phyloP scores from a whole-genome alignment of 1,140 invertebrate species.

The Antheraea pernyi region DNA sequence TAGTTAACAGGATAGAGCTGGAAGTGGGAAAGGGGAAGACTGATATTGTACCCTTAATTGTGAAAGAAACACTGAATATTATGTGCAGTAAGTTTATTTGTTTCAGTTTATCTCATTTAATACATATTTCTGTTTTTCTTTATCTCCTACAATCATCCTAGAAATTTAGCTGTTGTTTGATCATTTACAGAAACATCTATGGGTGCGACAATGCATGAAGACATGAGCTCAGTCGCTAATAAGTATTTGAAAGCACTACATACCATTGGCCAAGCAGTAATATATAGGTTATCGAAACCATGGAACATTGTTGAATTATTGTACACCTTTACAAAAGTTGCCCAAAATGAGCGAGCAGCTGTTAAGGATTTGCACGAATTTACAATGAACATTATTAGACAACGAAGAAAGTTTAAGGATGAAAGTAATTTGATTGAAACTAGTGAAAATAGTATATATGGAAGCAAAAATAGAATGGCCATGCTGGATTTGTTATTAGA shows the following conservation, averaged over 20 bases:
- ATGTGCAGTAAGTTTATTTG: slow-evolving; percentile 45
- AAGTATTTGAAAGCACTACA: slow-evolving; percentile 55
- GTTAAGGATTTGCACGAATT: slow-evolving; percentile 83
- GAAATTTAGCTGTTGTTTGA: background rate
- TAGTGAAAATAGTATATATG: slow-evolving; percentile 21
- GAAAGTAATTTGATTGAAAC: slow-evolving; percentile 12
- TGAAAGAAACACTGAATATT: slow-evolving; percentile 43
- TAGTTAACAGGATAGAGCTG: slow-evolving; percentile 32
- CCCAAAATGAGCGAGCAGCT: slow-evolving; percentile 67
- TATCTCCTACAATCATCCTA: background rate
- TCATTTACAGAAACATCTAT: slow-evolving; percentile 54
- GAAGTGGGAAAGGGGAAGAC: slow-evolving; percentile 33
- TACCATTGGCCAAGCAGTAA: slow-evolving; percentile 33
- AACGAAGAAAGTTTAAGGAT: slow-evolving; percentile 41
- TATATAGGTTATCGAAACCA: slow-evolving; percentile 14
- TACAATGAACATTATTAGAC: slow-evolving; percentile 78
- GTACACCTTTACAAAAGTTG: background rate
- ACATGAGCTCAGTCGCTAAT: slow-evolving; percentile 27
- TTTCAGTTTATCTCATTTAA: background rate
- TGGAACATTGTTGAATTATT: background rate
- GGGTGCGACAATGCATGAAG: slow-evolving; percentile 44
- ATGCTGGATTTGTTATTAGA: slow-evolving; percentile 79
- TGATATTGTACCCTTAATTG: slow-evolving; percentile 42
- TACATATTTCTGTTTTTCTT: no score
- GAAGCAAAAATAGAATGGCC: slow-evolving; percentile 36